Conservation (phyloP, 1,140 invertebrate genomes). For the Mercenaria mercenaria region DNA sequence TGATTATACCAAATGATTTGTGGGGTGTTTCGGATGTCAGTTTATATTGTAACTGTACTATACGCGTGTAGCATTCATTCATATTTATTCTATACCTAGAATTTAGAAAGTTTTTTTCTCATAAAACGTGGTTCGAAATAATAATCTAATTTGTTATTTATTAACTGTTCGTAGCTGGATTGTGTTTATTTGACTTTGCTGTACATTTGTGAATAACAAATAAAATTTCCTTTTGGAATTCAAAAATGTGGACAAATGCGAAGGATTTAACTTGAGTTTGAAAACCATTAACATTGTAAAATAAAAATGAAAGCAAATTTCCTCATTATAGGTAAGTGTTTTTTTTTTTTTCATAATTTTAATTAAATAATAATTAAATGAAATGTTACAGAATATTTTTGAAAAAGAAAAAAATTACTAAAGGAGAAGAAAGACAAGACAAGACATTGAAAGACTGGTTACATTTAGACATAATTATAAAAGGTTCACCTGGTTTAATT, state of each 20-base stretch:
- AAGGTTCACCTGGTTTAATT: too few relatives aligned
- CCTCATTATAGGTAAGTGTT: not conserved
- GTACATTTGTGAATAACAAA: not conserved
- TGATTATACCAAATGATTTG: not conserved
- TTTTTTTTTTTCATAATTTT: not conserved
- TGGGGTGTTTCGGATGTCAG: not conserved
- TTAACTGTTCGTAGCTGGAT: too few relatives aligned
- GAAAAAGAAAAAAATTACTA: too few relatives aligned
- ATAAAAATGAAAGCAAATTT: not conserved
- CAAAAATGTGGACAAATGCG: conserved; percentile 25
- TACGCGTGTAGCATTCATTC: conserved; percentile 3
- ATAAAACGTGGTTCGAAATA: not conserved
- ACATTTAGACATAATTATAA: too few relatives aligned
- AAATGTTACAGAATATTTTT: too few relatives aligned
- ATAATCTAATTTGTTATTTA: not conserved
- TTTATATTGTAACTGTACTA: not conserved
- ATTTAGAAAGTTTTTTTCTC: not conserved
- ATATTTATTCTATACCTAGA: not conserved
- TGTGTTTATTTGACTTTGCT: too few relatives aligned
- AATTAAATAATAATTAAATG: too few relatives aligned
- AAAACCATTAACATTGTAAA: not conserved
- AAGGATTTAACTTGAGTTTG: conserved; percentile 11
- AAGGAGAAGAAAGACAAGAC: too few relatives aligned
- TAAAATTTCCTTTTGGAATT: not conserved
- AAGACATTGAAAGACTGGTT: too few relatives aligned